Evolutionary conservation across 1,140 invertebrate genomes (phyloP), one percentile per base, ranked within the genome.

Genomic region (Psilanteris sp.): DNA sequence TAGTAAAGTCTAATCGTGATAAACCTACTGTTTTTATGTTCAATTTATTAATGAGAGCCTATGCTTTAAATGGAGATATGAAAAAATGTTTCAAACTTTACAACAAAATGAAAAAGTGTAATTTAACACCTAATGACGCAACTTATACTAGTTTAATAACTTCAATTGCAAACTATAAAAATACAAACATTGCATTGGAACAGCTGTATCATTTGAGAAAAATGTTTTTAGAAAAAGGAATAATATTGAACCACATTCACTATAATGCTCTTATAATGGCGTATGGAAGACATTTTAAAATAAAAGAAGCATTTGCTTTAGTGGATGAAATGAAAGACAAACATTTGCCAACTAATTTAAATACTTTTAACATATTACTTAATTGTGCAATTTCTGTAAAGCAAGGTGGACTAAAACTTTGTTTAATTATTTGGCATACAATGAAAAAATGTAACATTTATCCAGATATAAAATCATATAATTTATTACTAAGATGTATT

Each of bases 191-290:
- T 80, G 94, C 95, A 10, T 29, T 88, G 6, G 44, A 81, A 3
- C 44, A 67, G 15, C 59, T 88, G 0, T 89, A 84, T 16, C 79
- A 91, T 62, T 88, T 97, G 16, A 84, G 92, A 44, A 84, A 92
- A 68, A 86, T 92, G 10, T 93, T 97, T 90, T 34, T 67, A 1
- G 90, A 93, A 62, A 94, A 93, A 78, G 89, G 90, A 3, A 88
- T 92, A 71, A 79, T 90, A 34, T 90, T 94, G 1, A 97, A 96
- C 86, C 79, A 92, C 0, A 91, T 91, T 2, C 95, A 94, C 82
- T 97, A 96, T 75, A 93, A 96, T 91, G 91, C 93, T 2, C 93
- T 97, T 92, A 94, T 98, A 4, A 97, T 96, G 90, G 95, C 95
- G 1, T 98, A 95, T 90, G 95, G 94, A 1, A 87, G 92, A 67